Evolutionary conservation across 2,888 invertebrate species (phyloP), one percentile per base, ranked within the genome.

Genomic region (Folsomia candida): DNA sequence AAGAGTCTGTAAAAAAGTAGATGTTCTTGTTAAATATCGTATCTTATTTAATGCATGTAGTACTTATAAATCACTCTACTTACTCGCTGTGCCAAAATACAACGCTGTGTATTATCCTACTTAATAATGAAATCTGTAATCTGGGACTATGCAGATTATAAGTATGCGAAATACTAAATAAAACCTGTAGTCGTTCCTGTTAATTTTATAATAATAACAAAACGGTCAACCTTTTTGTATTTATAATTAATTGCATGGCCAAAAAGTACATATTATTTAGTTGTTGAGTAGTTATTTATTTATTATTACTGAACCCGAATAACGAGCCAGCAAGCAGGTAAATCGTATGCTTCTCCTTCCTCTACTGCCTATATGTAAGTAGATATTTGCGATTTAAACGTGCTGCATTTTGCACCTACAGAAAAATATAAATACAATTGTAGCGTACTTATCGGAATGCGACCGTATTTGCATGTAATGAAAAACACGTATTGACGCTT

Each of bases 51-150:
- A 54, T 14, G 54, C 54, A 54, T 54, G 54, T 54, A 54, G 54
- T 54, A 54, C 22, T 22, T 22, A 54, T 20, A 20, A 6, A 54
- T 54, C 54, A 14, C 18, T 20, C n/a, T n/a, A 54, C 54, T 54
- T 54, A 54, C 20, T 54, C 20, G 54, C 54, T 54, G 54, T 54
- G 54, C 54, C 54, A 54, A 54, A 54, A 54, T 54, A 54, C 54
- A 54, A 54, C 22, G 54, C 54, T 54, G 37, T 14, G 37, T 37
- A 37, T 37, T 37, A 37, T 37, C 37, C 37, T 37, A 37, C 37
- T 14, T 37, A 37, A 20, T 18, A 54, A 54, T 18, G 22, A 54
- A 54, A 54, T 54, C 54, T 54, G 54, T 54, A 54, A 54, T 54
- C n/a, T 18, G 54, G 22, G 54, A 54, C 54, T 18, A 6, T 54